Evolutionary conservation across 2,888 invertebrate species (phyloP).

Genomic region (Macrophya alboannulata): DNA sequence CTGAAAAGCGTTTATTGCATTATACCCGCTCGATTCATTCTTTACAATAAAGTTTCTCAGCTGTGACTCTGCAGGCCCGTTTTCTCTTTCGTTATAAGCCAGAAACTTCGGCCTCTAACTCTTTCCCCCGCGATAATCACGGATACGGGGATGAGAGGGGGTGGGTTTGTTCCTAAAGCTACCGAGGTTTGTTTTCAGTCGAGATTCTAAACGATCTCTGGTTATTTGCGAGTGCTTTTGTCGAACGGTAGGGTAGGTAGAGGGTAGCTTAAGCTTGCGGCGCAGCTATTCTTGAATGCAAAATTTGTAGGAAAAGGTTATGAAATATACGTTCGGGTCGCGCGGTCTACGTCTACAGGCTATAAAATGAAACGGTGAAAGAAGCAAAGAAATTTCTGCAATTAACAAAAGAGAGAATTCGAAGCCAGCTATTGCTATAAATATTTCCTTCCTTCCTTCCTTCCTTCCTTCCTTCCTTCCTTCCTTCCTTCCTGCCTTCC

Average conservation of each 20-base stretch:
- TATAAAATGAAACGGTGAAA: not conserved
- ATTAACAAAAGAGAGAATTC: slow-evolving; percentile 41
- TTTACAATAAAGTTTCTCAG: not conserved
- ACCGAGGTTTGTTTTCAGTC: slow-evolving; percentile 13
- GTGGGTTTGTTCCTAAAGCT: not conserved
- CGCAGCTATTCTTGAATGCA: not conserved
- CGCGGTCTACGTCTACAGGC: not conserved
- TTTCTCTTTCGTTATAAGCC: no score
- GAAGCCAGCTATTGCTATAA: slow-evolving; percentile 9
- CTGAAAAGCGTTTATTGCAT: not conserved
- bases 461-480: not conserved
- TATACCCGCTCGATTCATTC: not conserved
- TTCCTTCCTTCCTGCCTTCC: not conserved
- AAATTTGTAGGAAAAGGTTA: not conserved
- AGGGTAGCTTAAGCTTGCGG: not conserved
- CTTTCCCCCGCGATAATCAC: slow-evolving; percentile 2
- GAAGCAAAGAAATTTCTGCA: slow-evolving; percentile 16
- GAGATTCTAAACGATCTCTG: slow-evolving; percentile 20
- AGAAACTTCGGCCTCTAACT: not conserved
- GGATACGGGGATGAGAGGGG: not conserved
- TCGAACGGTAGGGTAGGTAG: not conserved
- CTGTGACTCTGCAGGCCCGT: not conserved
- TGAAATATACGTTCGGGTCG: slow-evolving; percentile 22
- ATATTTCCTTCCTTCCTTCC: slow-evolving; percentile 22
- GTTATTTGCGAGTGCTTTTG: slow-evolving; percentile 31